Evolutionary conservation across 2,888 invertebrate species (phyloP), one percentile per base, ranked within the genome.

Genomic region (Plagodis pulveraria): DNA sequence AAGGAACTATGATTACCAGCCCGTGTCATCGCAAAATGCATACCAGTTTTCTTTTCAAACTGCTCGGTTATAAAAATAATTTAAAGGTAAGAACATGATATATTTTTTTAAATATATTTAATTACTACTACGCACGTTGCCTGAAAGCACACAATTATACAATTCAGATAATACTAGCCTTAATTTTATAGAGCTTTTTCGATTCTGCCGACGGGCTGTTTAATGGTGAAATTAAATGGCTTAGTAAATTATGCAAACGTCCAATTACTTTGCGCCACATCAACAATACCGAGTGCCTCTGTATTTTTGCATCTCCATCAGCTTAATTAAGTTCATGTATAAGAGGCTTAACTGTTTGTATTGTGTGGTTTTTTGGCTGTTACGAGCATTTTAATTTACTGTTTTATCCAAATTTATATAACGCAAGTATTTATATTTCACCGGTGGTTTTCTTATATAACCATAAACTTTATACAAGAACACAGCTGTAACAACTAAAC

Each of bases 241-340:
- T 54, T 53, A 51, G 58, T 67, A 62, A 67, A 67, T 63, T 63
- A 63, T 63, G 49, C 65, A 56, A 50, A 41, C 55, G 55, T 10
- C 56, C 63, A 63, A 65, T 67, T 65, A 67, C 59, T 67, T 67
- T 51, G 63, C 63, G 65, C 61, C 59, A 62, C 65, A 65, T 65
- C 65, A 65, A 65, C 61, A 59, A 58, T 57, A 38, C 51, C 8
- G 47, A 49, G 12, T 54, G 60, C 50, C 54, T 56, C 51, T 55
- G 52, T 52, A 59, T 58, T 56, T 67, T 63, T 63, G 58, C 64
- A 50, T 58, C 58, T 64, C 48, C 51, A 48, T 54, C 35, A 60
- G 53, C 60, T 58, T 58, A 53, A 55, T 60, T 60, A 46, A 52
- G 57, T 49, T 45, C 47, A 34, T 57, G 46, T 55, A 12, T 36